Percentiles rank a stretch among this genome's conserved stretches.
Evolutionary conservation across 2,113 vertebrate species (phyloP).

Genomic region (Oxygymnocypris stewartii): DNA sequence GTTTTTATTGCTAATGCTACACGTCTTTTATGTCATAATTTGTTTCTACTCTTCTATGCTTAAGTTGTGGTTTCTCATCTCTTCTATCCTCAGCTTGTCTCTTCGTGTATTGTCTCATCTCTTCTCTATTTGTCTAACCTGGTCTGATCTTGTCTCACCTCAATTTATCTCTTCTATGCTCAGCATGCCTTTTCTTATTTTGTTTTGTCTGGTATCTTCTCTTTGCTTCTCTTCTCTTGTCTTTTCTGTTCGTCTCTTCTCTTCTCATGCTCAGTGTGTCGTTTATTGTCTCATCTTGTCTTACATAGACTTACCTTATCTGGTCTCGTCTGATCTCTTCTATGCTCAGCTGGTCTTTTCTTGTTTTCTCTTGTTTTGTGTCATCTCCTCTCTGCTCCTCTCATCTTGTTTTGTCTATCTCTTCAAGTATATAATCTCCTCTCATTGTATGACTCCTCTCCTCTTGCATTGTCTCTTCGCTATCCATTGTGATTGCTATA

Average conservation of each 20-base stretch:
- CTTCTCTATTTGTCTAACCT: no score
- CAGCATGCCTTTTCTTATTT: no score
- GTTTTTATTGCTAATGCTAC: no score
- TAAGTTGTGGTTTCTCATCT: no score
- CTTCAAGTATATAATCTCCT: neutral
- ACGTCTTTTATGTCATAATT: no score
- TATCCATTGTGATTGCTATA: neutral
- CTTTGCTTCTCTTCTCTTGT: no score
- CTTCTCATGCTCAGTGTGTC: neutral
- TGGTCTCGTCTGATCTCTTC: neutral
- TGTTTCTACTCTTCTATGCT: no score
- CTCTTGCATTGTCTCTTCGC: neutral
- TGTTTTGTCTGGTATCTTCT: no score
- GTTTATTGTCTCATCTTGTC: neutral
- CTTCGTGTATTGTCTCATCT: no score
- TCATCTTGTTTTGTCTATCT: neutral
- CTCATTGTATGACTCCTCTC: neutral
- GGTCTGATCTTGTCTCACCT: no score
- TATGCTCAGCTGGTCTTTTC: neutral
- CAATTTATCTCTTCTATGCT: no score
- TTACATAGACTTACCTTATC: neutral
- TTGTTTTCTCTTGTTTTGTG: neutral
- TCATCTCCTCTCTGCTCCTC: neutral
- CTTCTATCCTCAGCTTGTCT: no score
- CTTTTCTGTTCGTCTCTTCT: neutral